Percentiles rank a stretch among this genome's conserved stretches.
Evolutionary conservation across 2,113 vertebrate genomes (phyloP).

Genomic region (Probosciger aterrimus): DNA sequence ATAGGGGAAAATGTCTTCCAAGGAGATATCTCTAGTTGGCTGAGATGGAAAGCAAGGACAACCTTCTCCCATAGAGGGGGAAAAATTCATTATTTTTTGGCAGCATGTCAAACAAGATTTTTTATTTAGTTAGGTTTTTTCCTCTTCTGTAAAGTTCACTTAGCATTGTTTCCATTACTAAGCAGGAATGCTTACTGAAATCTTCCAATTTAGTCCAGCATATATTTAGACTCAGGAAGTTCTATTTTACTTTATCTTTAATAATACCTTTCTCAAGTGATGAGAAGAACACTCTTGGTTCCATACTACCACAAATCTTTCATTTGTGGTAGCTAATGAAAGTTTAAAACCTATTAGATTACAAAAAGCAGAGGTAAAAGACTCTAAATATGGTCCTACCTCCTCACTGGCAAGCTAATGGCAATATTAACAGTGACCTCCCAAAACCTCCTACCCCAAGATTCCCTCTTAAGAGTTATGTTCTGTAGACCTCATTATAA

Average conservation of each 20-base stretch:
- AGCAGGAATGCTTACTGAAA: constrained; percentile 36
- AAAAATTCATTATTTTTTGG: constrained; percentile 34
- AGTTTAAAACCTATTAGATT: constrained; percentile 16
- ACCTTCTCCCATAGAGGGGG: neutral
- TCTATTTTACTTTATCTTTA: constrained; percentile 19
- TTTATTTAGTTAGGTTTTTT: constrained; percentile 36
- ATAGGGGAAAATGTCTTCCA: neutral
- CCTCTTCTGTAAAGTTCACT: constrained; percentile 31
- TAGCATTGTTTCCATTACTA: constrained; percentile 42
- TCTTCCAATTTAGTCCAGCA: constrained; percentile 36
- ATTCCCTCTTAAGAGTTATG: neutral
- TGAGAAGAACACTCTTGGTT: neutral
- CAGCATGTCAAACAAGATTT: constrained; percentile 36
- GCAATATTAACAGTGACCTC: neutral
- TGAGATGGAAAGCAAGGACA: neutral
- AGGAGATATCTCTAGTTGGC: neutral
- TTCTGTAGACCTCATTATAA: neutral
- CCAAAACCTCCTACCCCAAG: neutral
- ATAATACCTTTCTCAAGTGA: neutral
- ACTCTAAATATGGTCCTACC: neutral
- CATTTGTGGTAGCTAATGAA: constrained; percentile 49
- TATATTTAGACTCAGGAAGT: constrained; percentile 45
- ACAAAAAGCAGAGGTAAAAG: neutral
- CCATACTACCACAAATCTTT: constrained; percentile 29
- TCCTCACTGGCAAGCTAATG: neutral